phyloP scores from a whole-genome alignment of 2,113 vertebrate genomes.

The Aix galericulata region DNA sequence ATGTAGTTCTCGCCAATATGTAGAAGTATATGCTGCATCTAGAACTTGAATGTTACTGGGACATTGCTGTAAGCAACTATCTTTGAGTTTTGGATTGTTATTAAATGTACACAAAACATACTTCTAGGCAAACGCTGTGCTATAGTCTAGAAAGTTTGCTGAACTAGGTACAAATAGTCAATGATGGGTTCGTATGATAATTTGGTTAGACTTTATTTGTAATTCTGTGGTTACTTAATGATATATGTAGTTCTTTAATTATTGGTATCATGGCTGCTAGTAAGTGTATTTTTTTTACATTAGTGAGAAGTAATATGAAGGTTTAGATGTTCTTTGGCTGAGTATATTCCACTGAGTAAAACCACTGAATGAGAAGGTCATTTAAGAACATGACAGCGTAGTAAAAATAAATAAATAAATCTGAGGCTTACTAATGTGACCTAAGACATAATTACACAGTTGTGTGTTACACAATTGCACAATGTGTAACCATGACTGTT shows the following conservation, averaged over 20 bases:
- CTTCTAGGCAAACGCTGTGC: not conserved
- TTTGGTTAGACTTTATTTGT: not conserved
- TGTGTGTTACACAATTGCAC: not conserved
- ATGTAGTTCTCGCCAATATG: not conserved
- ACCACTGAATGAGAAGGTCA: not conserved
- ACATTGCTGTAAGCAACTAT: not conserved
- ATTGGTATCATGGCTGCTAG: not conserved
- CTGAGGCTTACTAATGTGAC: not conserved
- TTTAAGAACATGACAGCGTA: not conserved
- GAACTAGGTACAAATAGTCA: not conserved
- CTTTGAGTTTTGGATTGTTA: not conserved
- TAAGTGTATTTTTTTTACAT: not conserved
- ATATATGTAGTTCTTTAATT: not conserved
- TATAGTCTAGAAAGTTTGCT: not conserved
- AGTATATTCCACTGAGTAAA: not conserved
- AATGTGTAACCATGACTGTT: fast-evolving
- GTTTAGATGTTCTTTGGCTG: not conserved
- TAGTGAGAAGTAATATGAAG: not conserved
- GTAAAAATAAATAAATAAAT: not conserved
- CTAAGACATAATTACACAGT: not conserved
- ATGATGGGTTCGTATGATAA: not conserved
- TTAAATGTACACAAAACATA: not conserved
- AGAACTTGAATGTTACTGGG: not conserved
- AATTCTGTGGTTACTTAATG: not conserved
- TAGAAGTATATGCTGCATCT: not conserved